A percentile compares a stretch with the other conserved stretches of the same genome.
Conservation (phyloP, 2,888 invertebrate genomes). For the Smittia sp. region DNA sequence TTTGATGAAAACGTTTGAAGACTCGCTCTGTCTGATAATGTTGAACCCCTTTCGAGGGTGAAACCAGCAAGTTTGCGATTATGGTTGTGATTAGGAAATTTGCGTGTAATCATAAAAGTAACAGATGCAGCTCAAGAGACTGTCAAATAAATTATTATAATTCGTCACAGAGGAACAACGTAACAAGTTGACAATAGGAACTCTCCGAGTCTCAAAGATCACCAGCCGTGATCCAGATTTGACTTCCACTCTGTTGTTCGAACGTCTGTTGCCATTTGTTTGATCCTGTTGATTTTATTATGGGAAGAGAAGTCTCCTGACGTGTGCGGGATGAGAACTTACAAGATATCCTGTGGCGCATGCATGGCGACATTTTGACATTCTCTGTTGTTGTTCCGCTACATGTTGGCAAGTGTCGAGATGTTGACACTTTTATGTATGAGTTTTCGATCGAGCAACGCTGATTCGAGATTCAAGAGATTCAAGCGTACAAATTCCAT, state of each 20-base stretch:
- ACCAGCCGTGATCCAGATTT: slow-evolving; percentile 24
- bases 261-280: slow-evolving; percentile 7
- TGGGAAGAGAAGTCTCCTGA: slow-evolving; percentile 21
- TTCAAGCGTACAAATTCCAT: background rate
- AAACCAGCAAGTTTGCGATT: background rate
- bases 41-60: too few relatives aligned
- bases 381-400: background rate
- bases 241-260: background rate
- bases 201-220: slow-evolving; percentile 25
- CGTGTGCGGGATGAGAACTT: slow-evolving; percentile 23
- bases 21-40: too few relatives aligned
- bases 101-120: slow-evolving; percentile 35
- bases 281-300: slow-evolving; percentile 21
- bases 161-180: slow-evolving; percentile 14
- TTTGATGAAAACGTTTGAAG: too few relatives aligned
- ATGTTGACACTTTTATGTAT: slow-evolving; percentile 8
- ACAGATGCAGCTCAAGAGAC: slow-evolving; percentile 30
- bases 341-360: slow-evolving; percentile 27
- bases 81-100: background rate
- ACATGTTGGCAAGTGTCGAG: slow-evolving; percentile 1
- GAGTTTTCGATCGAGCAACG: background rate
- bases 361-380: slow-evolving; percentile 17
- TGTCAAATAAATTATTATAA: slow-evolving; percentile 41
- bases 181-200: slow-evolving; percentile 20
- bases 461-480: background rate